phyloP scores from a whole-genome alignment of 1,140 invertebrate species.

The Papilio polyxenes region DNA sequence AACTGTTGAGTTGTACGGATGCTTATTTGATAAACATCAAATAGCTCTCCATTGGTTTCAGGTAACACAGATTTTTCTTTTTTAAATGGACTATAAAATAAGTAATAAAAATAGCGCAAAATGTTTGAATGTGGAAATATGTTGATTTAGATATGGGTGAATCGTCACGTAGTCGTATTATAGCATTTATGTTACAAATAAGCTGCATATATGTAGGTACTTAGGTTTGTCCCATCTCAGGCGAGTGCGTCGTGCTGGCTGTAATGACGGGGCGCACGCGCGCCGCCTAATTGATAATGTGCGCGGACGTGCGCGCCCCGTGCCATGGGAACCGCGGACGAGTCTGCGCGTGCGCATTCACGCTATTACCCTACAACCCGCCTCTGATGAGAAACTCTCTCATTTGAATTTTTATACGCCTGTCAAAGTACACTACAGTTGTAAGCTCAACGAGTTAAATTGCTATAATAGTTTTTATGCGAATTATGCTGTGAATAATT shows the following conservation, averaged over 20 bases:
- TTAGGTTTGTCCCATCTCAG: neutral
- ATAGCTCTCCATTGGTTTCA: too few relatives aligned
- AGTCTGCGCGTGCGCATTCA: constrained; percentile 45
- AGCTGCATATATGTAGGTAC: neutral
- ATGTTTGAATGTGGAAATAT: too few relatives aligned
- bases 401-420: constrained; percentile 55
- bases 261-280: constrained; percentile 76
- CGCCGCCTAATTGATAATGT: constrained; percentile 76
- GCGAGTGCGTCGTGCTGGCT: constrained; percentile 57
- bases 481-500: neutral
- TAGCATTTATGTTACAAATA: neutral
- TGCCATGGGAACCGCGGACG: constrained; percentile 62
- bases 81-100: too few relatives aligned
- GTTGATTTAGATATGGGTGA: neutral
- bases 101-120: too few relatives aligned
- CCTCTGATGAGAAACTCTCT: constrained; percentile 55
- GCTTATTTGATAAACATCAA: too few relatives aligned
- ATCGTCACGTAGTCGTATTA: neutral
- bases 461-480: neutral
- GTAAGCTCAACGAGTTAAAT: neutral
- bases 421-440: neutral
- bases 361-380: constrained; percentile 57
- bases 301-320: constrained; percentile 67
- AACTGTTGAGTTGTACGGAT: too few relatives aligned
- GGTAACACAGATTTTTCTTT: too few relatives aligned